Conservation (phyloP, 2,888 invertebrate species). For the Microdon myrmicae region DNA sequence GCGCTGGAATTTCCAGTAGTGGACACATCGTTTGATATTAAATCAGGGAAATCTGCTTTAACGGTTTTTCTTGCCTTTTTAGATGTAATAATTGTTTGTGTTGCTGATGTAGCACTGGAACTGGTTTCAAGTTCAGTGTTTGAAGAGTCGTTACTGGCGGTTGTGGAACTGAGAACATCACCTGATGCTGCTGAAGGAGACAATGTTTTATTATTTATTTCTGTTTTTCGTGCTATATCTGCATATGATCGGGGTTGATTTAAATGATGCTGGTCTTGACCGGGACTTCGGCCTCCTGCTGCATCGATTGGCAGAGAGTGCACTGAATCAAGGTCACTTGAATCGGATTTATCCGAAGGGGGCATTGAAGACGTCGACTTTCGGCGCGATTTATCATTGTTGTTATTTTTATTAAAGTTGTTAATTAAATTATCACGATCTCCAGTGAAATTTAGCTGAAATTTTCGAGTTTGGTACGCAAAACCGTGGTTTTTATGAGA, state of each 20-base stretch:
- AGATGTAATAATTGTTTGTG: conserved; percentile 11
- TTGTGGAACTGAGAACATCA: conserved; percentile 48
- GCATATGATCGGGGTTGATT: conserved; percentile 75
- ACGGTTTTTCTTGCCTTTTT: conserved; percentile 46
- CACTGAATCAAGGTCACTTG: conserved; percentile 83
- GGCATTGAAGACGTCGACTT: conserved; percentile 83
- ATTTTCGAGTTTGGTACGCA: conserved; percentile 49
- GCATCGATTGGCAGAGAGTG: conserved; percentile 80
- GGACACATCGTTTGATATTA: conserved; percentile 49
- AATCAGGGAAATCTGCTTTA: conserved; percentile 59
- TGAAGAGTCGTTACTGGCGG: conserved; percentile 50
- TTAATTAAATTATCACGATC: conserved; percentile 55
- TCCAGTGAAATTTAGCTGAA: conserved; percentile 53
- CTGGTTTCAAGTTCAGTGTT: conserved; percentile 53
- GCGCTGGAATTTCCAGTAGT: conserved; percentile 39
- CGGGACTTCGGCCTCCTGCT: conserved; percentile 53
- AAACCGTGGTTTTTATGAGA: conserved; percentile 29
- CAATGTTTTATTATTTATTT: conserved; percentile 29
- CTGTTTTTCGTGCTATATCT: conserved; percentile 76
- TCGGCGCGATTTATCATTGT: conserved; percentile 67
- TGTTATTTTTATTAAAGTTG: conserved; percentile 51
- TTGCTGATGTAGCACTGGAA: not conserved
- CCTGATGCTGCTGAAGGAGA: conserved; percentile 6
- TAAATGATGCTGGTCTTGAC: conserved; percentile 53
- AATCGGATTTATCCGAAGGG: conserved; percentile 85